Base-by-base conservation (phyloP, 2,797 vertebrate species). In the Brachyrhaphis roseni region DNA sequence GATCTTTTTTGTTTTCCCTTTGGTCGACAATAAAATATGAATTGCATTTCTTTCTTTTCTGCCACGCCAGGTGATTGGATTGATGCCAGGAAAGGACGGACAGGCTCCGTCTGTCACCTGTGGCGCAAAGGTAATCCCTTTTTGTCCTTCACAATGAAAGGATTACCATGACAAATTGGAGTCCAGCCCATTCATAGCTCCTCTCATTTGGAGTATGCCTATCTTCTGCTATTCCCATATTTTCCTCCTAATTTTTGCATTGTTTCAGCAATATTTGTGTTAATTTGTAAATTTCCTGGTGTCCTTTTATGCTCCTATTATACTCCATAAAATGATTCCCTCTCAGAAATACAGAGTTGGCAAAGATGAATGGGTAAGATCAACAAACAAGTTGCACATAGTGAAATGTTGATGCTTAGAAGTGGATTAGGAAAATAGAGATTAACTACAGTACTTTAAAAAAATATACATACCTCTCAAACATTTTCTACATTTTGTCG, bases 311-410 rank as follows among this genome's bases (percentile, higher is more conserved):
- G 51, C 23, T 53, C 41, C n/a, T 79, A 49, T 81, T 36, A 31
- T 81, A 43, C 77, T 90, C 75, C 88, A 80, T 88, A 75, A 77
- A 84, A 51, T 76, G 76, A 81, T 62, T 76, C 57, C 57, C 83
- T 91, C 79, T 86, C 92, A 95, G 95, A 93, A 78, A 91, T 95
- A 95, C 94, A 95, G 80, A 95, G 83, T 94, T 91, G 91, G 95
- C 88, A 91, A 95, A 93, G 87, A 96, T 82, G 73, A 96, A 89
- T 96, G 95, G 95, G 95, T 96, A 95, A 96, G 95, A 91, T 78
- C 28, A 28, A 77, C 71, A 84, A 20, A 76, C 76, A 47, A 59
- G n/a, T 59, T 74, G 78, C 78, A 47, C 53, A 80, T 78, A 55
- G 77, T 85, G 84, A 77, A 82, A 20, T 77, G 74, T 81, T 83